A percentile compares a stretch with the other conserved stretches of the same genome.
Conservation (phyloP, 2,113 vertebrate species). For the Nansenia antarctica region DNA sequence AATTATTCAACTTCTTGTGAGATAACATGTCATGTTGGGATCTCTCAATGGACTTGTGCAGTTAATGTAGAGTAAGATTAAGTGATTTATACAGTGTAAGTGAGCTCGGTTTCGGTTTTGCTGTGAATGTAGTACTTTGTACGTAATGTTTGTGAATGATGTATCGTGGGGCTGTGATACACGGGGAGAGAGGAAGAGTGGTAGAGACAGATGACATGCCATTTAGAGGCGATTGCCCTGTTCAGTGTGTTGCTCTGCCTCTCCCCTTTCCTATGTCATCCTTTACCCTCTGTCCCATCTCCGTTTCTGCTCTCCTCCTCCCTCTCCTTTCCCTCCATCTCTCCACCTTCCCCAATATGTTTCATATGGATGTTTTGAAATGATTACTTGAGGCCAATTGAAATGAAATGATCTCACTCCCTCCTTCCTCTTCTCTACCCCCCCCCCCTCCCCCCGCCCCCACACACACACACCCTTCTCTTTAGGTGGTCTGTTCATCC, state of each 20-base stretch:
- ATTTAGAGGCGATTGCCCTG: constrained; percentile 22
- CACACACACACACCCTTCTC: constrained; percentile 14
- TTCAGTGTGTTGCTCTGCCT: constrained; percentile 20
- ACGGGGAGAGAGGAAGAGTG: not conserved
- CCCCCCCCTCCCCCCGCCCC: constrained; percentile 3
- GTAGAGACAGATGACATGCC: constrained; percentile 13
- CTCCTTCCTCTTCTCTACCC: constrained; percentile 32
- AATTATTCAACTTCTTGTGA: constrained; percentile 4
- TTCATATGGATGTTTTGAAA: constrained; percentile 21
- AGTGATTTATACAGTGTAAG: not conserved
- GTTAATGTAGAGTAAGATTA: not conserved
- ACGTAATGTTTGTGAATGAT: not conserved
- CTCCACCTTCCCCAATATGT: constrained; percentile 28
- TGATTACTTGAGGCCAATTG: not conserved
- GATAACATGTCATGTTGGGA: constrained; percentile 22
- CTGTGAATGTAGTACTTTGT: no score
- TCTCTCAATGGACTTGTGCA: not conserved
- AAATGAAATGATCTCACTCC: constrained; percentile 16
- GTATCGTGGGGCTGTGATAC: not conserved
- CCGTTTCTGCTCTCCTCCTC: constrained; percentile 19
- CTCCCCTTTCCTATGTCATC: not conserved
- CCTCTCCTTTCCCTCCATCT: constrained; percentile 8
- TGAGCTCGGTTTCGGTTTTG: no score
- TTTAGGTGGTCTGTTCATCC: constrained; percentile 97
- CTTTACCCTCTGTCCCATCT: not conserved